Base-by-base conservation (phyloP, 2,888 invertebrate species). In the Boloria selene region DNA sequence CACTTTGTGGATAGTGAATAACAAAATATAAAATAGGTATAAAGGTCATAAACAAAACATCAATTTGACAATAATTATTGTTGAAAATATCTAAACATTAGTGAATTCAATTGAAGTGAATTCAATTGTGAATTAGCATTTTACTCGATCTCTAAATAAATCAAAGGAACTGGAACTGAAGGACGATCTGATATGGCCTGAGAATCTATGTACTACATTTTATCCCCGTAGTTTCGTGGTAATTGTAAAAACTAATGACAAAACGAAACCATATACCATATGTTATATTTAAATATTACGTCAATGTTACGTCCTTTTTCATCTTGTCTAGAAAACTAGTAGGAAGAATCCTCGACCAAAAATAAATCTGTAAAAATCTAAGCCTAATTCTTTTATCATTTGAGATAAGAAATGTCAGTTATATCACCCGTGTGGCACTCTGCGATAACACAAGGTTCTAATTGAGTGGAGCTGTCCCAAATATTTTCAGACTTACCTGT, bases 301-400 rank as follows among this genome's bases (percentile, higher is more conserved):
- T 93, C 80, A 45, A 94, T n/a, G n/a, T 90, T 13, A 95, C 77
- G 74, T 94, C n/a, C n/a, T n/a, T n/a, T n/a, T n/a, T 95, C 18
- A 93, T 76, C 2, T 80, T 75, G 52, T 89, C 83, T 1, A 83
- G 71, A 54, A 86, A 85, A 42, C 93, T 94, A 55, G 86, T 88
- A 0, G 94, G 94, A 54, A 94, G 78, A 22, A 95, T 83, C 53
- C 95, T 80, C 1, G 93, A 74, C 95, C 95, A 95, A 0, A 94
- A 22, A 22, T 2, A 22, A 22, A 22, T 22, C 22, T 22, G 1
- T 22, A 22, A 22, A 22, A 22, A 22, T 22, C 3, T 22, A 22
- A 22, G 22, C 22, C 22, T 22, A 2, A 22, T 22, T 10, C 10
- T 10, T 7, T 38, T 38, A 10, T 38, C n/a, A n/a, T n/a, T n/a